These are phyloP conservation scores for Cathartes aura DNA, from an alignment of 2,113 vertebrate genomes.

Conservation along the genomic window DNA sequence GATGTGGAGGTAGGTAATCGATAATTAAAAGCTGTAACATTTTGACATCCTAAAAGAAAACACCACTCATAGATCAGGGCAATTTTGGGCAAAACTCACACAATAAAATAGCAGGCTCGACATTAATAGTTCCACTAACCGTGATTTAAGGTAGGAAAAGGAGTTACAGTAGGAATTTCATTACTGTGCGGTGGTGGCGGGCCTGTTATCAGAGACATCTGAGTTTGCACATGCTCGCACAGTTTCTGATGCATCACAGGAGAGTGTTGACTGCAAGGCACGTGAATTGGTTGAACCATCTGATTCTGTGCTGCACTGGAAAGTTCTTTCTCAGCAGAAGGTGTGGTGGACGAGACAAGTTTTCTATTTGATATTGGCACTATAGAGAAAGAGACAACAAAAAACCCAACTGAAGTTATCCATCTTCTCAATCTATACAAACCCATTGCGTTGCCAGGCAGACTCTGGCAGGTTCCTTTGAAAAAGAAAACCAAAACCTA, in stretches of 20 bases:
- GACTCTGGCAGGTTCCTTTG: neutral
- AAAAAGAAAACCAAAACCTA: neutral
- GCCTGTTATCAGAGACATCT: conserved; percentile 74
- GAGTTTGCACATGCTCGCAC: conserved; percentile 75
- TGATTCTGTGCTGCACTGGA: neutral
- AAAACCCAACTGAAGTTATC: neutral
- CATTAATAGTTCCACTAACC: conserved; percentile 52
- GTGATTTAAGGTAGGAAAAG: conserved; percentile 21
- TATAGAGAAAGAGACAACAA: neutral
- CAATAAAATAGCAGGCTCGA: neutral
- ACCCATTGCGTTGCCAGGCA: neutral
- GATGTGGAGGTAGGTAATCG: conserved; percentile 50
- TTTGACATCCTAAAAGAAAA: conserved; percentile 61
- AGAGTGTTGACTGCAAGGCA: conserved; percentile 62
- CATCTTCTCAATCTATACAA: neutral
- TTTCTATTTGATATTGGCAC: conserved; percentile 49
- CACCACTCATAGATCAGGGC: neutral
- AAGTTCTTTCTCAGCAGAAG: conserved; percentile 6
- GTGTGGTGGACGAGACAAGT: neutral
- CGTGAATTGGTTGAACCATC: neutral
- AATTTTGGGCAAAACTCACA: neutral
- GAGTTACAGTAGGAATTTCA: neutral
- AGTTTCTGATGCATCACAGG: conserved; percentile 62
- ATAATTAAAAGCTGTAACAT: conserved; percentile 42
- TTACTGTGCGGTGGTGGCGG: conserved; percentile 20